A percentile compares a stretch with the other conserved stretches of the same genome.
Conservation (phyloP, 2,797 vertebrate species). For the Siniperca obscura region DNA sequence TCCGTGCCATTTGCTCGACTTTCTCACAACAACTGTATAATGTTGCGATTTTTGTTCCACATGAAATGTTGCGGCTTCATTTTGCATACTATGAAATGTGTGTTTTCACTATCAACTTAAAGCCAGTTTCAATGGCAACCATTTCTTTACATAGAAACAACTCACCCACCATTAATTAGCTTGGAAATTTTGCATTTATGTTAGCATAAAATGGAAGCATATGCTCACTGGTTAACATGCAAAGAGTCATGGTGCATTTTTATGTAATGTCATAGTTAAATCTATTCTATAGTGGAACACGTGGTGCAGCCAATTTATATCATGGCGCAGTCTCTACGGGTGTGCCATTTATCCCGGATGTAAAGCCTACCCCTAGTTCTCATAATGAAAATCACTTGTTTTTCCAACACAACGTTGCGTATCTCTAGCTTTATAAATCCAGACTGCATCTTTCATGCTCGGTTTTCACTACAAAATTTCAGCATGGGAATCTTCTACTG, state of each 20-base stretch:
- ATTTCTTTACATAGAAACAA: neutral
- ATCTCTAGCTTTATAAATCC: neutral
- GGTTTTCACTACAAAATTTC: neutral
- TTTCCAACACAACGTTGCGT: neutral
- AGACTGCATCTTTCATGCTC: neutral
- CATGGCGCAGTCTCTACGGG: neutral
- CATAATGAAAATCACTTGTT: neutral
- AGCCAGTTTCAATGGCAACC: neutral
- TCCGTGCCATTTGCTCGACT: neutral
- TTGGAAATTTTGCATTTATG: neutral
- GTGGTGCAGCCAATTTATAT: neutral
- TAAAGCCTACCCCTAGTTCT: no score
- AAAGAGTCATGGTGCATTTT: neutral
- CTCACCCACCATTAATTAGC: neutral
- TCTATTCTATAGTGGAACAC: neutral
- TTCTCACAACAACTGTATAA: neutral
- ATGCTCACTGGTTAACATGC: neutral
- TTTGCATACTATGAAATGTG: neutral
- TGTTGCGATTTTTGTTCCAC: neutral
- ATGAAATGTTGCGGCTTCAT: neutral
- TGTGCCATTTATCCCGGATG: neutral
- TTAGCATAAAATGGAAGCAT: neutral
- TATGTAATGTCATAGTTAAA: neutral
- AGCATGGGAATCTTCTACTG: neutral
- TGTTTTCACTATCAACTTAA: neutral